Base-by-base conservation (phyloP, 2,888 invertebrate genomes). In the Bhutanitis thaidina region DNA sequence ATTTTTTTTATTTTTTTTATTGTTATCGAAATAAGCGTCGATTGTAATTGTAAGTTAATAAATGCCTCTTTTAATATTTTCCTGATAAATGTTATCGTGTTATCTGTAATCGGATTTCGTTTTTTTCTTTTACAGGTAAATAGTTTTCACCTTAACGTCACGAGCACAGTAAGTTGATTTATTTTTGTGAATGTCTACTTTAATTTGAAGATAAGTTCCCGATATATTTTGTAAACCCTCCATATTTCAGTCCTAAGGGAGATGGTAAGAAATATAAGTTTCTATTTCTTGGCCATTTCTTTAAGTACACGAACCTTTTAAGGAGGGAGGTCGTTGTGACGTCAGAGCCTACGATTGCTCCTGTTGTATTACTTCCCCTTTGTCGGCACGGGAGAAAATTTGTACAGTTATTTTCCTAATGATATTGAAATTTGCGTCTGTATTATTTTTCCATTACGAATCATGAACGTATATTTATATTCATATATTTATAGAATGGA, bases 191-290 rank as follows among this genome's bases (percentile, higher is more conserved):
- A 43, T 34, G 15, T 43, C 43, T 43, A 30, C 34, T 16, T 32
- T 32, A 32, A 43, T 43, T 43, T 32, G 43, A 16, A 43, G 43
- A 43, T 32, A 8, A 43, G 32, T 34, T 43, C 32, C 15, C 20
- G 30, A 15, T 34, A n/a, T 16, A n/a, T 34, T 34, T 43, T 43
- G 15, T 43, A 34, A 32, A 20, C 14, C 43, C 16, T 12, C 7
- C n/a, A 20, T 32, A 20, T 43, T 43, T 15, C 15, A 43, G 32
- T 16, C 34, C 43, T 30, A 0, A 32, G 43, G 16, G 43, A 43
- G 43, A 32, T 32, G 43, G 16, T 34, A 43, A 43, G 32, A 20
- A 43, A 32, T 43, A 43, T 34, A 34, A 43, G 43, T 43, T 43
- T 16, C 41, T 27, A 43, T 43, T 43, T 34, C 32, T 43, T 10